Base-by-base conservation (phyloP, 2,113 vertebrate species). In the Felis chaus region DNA sequence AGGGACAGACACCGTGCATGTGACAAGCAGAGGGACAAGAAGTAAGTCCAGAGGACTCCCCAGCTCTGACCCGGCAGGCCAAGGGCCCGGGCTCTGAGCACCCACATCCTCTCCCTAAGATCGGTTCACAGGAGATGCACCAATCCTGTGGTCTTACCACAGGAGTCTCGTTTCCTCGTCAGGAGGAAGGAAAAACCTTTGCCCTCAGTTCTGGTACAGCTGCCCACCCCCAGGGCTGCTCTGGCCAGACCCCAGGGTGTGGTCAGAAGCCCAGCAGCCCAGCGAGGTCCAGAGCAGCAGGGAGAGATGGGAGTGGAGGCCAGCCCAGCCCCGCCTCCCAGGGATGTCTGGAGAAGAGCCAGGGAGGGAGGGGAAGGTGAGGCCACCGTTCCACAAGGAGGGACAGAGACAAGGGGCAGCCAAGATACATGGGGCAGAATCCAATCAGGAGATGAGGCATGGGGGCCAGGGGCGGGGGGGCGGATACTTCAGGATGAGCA, bases 41-140 rank as follows among this genome's bases (percentile, higher is more conserved):
- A 19, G 39, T 10, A 1, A 50, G 3, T 19, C 8, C 7, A 6
- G 68, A 1, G 29, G 93, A 3, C 39, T 8, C 2, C 94, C 31
- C 66, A 1, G 61, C 36, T 41, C 27, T 1, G 13, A 23, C 48
- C 23, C 1, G 2, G 29, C 36, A 23, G 29, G 50, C 65, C 45
- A 4, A 1, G 4, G 0, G 11, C 5, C 74, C 15, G 2, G 18
- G 19, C 50, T 86, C 36, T 0, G 31, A 16, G 23, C 3, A 0
- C 5, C 36, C 73, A 25, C 3, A 3, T 16, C 55, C 4, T 25
- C 33, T 50, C 29, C 41, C 29, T 31, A 15, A 10, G 21, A 13
- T 15, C 36, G n/a, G 23, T 0, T 36, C 29, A 8, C 1, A 6
- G 23, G 16, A 41, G n/a, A 36, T 0, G 0, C 5, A 0, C 53